phyloP scores from a whole-genome alignment of 92 coral and sea anemone species.

The Parazoanthus atlanticus region DNA sequence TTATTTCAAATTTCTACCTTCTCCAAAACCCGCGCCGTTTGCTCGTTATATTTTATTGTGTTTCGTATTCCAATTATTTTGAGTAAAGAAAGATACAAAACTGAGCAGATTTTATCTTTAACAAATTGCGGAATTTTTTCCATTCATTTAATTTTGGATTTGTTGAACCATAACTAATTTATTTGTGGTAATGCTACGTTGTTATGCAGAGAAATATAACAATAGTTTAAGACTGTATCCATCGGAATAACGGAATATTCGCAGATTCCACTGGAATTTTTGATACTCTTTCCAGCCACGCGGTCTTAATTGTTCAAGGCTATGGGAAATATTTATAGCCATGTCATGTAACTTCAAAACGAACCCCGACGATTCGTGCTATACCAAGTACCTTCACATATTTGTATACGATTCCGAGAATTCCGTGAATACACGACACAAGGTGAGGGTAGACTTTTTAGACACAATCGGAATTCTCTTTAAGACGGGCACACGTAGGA shows the following conservation, averaged over 20 bases:
- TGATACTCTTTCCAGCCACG: background rate
- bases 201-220: background rate
- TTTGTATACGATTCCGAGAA: background rate
- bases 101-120: background rate
- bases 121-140: background rate
- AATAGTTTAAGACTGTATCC: background rate
- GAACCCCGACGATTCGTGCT: background rate
- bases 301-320: background rate
- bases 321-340: background rate
- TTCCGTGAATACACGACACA: background rate
- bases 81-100: background rate
- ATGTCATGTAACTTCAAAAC: background rate
- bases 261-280: background rate
- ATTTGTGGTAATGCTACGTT: background rate
- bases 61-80: background rate
- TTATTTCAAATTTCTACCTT: background rate
- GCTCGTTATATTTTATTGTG: background rate
- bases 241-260: background rate
- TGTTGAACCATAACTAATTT: slow-evolving; percentile 1
- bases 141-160: background rate
- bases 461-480: too few species aligned
- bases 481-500: too few species aligned
- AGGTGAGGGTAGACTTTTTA: background rate
- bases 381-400: slow-evolving; percentile 1
- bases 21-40: background rate